Percentiles rank a stretch among this genome's conserved stretches.
Evolutionary conservation across 2,797 vertebrate species (phyloP).

Genomic region (Iguana delicatissima): DNA sequence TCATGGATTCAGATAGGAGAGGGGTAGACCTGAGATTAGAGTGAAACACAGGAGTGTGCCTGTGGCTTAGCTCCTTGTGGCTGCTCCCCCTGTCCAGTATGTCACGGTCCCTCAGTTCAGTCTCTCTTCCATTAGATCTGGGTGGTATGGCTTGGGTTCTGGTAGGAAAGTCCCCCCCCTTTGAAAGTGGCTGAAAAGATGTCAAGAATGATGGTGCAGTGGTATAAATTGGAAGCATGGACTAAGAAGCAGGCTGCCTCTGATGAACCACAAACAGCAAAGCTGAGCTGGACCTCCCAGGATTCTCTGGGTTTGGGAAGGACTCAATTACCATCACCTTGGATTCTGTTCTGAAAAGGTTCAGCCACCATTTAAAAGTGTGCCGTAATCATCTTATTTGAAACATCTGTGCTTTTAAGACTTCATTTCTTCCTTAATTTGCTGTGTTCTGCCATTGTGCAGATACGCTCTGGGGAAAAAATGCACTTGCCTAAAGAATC

Average conservation of each 20-base stretch:
- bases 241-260: background rate
- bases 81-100: background rate
- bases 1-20: conserved; percentile 50
- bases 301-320: background rate
- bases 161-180: conserved; percentile 41
- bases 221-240: background rate
- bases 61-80: conserved; percentile 63
- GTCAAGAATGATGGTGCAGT: conserved; percentile 52
- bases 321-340: conserved; percentile 38
- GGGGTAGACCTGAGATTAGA: conserved; percentile 45
- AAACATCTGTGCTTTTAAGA: conserved; percentile 67
- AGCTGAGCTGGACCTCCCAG: conserved; percentile 49
- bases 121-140: background rate
- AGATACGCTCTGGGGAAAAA: background rate
- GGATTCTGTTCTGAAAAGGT: conserved; percentile 19
- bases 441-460: background rate
- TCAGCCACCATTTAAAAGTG: conserved; percentile 30
- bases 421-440: conserved; percentile 24
- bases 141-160: conserved; percentile 7
- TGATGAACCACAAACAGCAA: rapidly evolving
- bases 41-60: background rate
- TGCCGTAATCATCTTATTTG: conserved; percentile 37
- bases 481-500: background rate
- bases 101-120: background rate
- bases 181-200: conserved; percentile 54